Conservation (phyloP, 2,113 vertebrate species). For the Takifugu flavidus region DNA sequence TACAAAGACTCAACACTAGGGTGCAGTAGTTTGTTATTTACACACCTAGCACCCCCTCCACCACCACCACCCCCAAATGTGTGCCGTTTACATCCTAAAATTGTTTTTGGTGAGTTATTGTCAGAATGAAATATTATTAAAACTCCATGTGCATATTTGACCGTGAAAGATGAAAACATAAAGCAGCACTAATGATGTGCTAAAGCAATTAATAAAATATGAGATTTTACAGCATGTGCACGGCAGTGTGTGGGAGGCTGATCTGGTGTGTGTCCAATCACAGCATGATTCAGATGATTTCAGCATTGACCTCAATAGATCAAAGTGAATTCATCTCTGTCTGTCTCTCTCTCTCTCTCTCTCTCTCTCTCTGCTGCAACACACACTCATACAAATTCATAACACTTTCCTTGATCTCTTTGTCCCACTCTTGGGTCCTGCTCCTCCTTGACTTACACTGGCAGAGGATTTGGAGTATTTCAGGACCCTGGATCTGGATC, state of each 20-base stretch:
- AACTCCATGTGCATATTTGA: background rate
- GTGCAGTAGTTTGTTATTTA: slow-evolving; percentile 51
- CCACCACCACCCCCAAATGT: no score
- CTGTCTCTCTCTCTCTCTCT: slow-evolving; percentile 1
- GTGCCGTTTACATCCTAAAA: background rate
- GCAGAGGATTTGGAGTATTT: background rate
- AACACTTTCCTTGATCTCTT: slow-evolving; percentile 11
- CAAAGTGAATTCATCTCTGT: slow-evolving; percentile 62
- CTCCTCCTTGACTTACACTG: slow-evolving; percentile 23
- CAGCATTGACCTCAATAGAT: slow-evolving; percentile 72
- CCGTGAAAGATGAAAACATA: background rate
- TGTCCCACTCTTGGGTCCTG: slow-evolving; percentile 15
- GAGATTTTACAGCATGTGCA: slow-evolving; percentile 2
- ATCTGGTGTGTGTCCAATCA: slow-evolving; percentile 55
- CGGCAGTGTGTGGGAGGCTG: slow-evolving; percentile 9
- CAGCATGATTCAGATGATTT: slow-evolving; percentile 49
- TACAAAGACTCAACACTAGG: slow-evolving; percentile 50
- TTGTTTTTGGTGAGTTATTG: background rate
- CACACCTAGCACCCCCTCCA: no score
- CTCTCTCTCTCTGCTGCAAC: no score
- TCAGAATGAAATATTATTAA: background rate
- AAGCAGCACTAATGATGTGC: slow-evolving; percentile 21
- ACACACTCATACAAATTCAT: background rate
- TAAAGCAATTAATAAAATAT: slow-evolving; percentile 36
- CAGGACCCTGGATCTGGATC: no score